Conservation (phyloP, 2,888 invertebrate genomes). For the Cacoxenus indagator region DNA sequence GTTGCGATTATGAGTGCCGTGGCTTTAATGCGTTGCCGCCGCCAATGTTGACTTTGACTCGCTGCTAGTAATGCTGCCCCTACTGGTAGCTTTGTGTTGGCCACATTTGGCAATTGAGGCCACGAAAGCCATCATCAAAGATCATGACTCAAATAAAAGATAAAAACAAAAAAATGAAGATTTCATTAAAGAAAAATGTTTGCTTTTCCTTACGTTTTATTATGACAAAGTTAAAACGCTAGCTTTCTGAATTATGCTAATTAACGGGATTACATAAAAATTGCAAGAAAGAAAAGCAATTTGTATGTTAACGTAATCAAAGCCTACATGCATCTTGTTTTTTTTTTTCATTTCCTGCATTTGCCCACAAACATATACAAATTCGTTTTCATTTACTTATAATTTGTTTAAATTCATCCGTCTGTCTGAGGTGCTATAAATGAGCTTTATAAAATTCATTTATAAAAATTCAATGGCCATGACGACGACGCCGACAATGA, state of each 20-base stretch:
- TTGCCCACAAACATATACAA: neutral
- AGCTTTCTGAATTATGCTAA: constrained; percentile 13
- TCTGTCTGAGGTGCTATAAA: neutral
- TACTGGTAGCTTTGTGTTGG: neutral
- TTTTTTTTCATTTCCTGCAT: constrained; percentile 1
- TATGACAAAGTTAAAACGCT: neutral
- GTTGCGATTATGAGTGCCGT: constrained; percentile 20
- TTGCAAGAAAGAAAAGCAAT: constrained; percentile 17
- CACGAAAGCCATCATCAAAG: constrained; percentile 27
- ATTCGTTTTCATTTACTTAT: constrained; percentile 30
- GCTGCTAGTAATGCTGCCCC: neutral
- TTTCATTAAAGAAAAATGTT: neutral
- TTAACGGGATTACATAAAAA: constrained; percentile 19
- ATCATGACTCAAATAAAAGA: neutral
- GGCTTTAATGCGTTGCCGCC: neutral
- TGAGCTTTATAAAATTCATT: neutral
- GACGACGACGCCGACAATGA: constrained; percentile 39
- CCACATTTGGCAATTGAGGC: constrained; percentile 49
- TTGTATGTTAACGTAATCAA: constrained; percentile 19
- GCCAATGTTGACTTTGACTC: neutral
- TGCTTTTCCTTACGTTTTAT: neutral
- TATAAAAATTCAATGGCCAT: constrained; percentile 62
- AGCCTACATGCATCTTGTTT: neutral
- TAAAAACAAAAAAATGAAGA: neutral
- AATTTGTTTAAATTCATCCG: neutral